phyloP scores from a whole-genome alignment of 2,888 invertebrate genomes.

The Cantharis nigra region DNA sequence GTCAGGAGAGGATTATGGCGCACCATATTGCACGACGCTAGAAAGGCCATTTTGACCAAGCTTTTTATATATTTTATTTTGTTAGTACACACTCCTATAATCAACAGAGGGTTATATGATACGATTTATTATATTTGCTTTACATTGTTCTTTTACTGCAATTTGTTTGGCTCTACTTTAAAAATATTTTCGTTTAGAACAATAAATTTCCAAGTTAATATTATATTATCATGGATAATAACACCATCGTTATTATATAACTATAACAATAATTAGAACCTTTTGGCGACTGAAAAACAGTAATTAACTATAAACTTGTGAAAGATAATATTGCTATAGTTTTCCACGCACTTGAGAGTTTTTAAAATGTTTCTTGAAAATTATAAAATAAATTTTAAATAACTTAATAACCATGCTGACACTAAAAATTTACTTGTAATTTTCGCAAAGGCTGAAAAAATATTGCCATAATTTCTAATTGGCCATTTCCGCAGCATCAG shows the following conservation, averaged over 20 bases:
- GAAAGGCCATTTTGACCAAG: constrained; percentile 33
- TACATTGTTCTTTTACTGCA: constrained; percentile 5
- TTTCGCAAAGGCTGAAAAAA: background rate
- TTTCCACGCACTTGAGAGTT: background rate
- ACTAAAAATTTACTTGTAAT: background rate
- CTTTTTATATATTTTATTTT: constrained; percentile 9
- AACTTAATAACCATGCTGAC: background rate
- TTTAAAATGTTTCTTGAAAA: background rate
- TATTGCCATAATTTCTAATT: background rate
- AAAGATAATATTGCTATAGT: background rate
- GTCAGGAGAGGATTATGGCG: constrained; percentile 44
- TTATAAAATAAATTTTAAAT: background rate
- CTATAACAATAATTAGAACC: background rate
- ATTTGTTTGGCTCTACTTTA: background rate
- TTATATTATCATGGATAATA: background rate
- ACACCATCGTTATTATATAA: background rate
- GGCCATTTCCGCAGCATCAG: background rate
- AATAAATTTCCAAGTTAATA: background rate
- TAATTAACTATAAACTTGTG: too few relatives aligned
- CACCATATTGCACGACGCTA: constrained; percentile 35
- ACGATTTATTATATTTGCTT: constrained; percentile 22
- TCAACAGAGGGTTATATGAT: constrained; percentile 15
- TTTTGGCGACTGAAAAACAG: background rate
- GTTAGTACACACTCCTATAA: constrained; percentile 8
- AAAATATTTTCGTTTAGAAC: background rate